Evolutionary conservation across 2,888 invertebrate genomes (phyloP).

Genomic region (Drosophila borealis): DNA sequence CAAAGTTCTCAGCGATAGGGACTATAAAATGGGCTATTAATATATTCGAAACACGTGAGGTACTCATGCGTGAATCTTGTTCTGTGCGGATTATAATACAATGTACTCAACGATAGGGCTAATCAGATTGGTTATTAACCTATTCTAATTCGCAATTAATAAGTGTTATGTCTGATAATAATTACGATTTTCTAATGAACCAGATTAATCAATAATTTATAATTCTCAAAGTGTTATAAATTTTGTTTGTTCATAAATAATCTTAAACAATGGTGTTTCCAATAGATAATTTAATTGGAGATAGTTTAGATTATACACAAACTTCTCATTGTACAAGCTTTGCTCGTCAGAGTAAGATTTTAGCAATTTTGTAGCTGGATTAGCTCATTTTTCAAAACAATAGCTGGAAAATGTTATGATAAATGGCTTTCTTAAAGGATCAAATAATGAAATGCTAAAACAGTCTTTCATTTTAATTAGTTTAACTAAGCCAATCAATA

Average conservation of each 20-base stretch:
- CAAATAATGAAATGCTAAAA: no score
- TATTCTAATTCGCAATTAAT: constrained; percentile 1
- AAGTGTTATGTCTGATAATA: constrained; percentile 4
- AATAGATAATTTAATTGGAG: not conserved
- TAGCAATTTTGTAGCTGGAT: no score
- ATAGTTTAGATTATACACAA: not conserved
- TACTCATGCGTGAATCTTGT: constrained; percentile 68
- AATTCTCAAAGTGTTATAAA: not conserved
- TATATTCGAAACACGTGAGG: constrained; percentile 28
- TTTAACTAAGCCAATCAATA: no score
- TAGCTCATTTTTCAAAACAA: no score
- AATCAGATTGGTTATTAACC: not conserved
- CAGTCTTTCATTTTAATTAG: no score
- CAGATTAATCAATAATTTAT: not conserved
- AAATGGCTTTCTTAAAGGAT: no score
- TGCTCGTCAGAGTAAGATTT: no score
- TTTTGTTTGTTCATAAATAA: not conserved
- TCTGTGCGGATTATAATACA: constrained; percentile 17
- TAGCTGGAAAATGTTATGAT: no score
- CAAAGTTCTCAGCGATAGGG: not conserved
- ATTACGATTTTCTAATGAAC: not conserved
- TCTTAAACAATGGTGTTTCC: not conserved
- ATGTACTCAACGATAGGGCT: not conserved
- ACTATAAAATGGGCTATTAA: not conserved
- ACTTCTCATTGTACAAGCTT: not conserved